Evolutionary conservation across 2,113 vertebrate species (phyloP).

Genomic region (Anarhynchus alexandrinus): DNA sequence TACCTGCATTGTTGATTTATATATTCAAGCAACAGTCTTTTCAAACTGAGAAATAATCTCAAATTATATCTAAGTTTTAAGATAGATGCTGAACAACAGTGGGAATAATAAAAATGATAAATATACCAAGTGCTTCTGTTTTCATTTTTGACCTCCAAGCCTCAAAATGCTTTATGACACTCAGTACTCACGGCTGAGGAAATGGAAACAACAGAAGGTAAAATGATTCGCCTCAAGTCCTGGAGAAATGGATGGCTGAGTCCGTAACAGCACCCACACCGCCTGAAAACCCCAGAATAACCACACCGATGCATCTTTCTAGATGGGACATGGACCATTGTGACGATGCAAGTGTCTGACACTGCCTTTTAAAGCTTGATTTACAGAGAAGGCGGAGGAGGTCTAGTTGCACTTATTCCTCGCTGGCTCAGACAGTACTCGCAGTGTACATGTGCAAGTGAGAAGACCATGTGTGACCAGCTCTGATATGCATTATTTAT

Average conservation of each 20-base stretch:
- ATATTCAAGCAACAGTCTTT: not conserved
- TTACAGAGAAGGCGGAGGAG: not conserved
- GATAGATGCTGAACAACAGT: not conserved
- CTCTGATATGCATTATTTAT: constrained; percentile 22
- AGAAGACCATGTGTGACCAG: not conserved
- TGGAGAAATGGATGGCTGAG: not conserved
- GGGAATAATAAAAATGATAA: not conserved
- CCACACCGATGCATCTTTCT: not conserved
- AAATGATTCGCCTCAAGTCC: not conserved
- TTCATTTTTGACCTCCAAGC: not conserved
- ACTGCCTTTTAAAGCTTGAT: not conserved
- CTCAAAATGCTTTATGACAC: not conserved
- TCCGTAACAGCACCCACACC: not conserved
- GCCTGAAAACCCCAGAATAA: not conserved
- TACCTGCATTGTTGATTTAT: not conserved
- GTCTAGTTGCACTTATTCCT: not conserved
- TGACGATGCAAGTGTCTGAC: not conserved
- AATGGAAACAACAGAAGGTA: not conserved
- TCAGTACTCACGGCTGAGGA: not conserved
- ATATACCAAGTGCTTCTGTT: not conserved
- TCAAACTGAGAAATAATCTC: not conserved
- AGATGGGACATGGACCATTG: not conserved
- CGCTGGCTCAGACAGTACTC: not conserved
- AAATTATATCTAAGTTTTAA: not conserved
- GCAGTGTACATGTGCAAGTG: not conserved